Percentiles rank a stretch among this genome's conserved stretches.
Evolutionary conservation across 2,113 vertebrate species (phyloP).

Genomic region (Rhinopomastus cyanomelas): DNA sequence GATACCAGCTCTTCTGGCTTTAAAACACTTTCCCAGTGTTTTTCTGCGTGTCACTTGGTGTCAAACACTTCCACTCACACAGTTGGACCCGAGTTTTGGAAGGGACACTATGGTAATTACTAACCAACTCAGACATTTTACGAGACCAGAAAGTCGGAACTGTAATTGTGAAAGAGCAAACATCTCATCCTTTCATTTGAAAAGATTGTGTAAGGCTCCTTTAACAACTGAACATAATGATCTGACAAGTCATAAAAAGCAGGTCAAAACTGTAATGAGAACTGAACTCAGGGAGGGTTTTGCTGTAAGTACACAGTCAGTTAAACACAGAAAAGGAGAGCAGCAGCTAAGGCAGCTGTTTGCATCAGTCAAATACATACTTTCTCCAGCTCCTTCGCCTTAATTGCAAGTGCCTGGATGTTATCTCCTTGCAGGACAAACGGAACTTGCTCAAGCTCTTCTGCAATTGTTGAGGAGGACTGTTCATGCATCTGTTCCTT

Average conservation of each 20-base stretch:
- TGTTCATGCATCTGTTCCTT: constrained; percentile 55
- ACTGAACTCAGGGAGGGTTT: background rate
- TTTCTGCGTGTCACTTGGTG: background rate
- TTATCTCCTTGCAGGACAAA: constrained; percentile 68
- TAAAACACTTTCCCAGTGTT: background rate
- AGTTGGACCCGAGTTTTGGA: background rate
- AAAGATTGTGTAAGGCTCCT: background rate
- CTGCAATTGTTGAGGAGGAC: background rate
- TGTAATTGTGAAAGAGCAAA: background rate
- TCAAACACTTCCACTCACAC: background rate
- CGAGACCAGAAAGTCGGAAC: background rate
- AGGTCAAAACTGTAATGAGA: background rate
- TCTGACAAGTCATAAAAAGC: background rate
- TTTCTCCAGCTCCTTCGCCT: constrained; percentile 74
- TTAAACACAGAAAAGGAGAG: background rate
- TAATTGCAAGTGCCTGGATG: constrained; percentile 75
- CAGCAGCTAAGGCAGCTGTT: background rate
- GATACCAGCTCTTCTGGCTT: background rate
- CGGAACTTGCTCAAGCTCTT: constrained; percentile 56
- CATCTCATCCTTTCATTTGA: background rate
- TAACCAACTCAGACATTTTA: background rate
- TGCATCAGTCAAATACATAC: constrained; percentile 54
- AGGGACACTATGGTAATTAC: background rate
- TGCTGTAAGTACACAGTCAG: background rate
- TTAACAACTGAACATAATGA: background rate